These are phyloP conservation scores for Thumatha senex DNA, from an alignment of 2,888 invertebrate species.

Conservation along the genomic window DNA sequence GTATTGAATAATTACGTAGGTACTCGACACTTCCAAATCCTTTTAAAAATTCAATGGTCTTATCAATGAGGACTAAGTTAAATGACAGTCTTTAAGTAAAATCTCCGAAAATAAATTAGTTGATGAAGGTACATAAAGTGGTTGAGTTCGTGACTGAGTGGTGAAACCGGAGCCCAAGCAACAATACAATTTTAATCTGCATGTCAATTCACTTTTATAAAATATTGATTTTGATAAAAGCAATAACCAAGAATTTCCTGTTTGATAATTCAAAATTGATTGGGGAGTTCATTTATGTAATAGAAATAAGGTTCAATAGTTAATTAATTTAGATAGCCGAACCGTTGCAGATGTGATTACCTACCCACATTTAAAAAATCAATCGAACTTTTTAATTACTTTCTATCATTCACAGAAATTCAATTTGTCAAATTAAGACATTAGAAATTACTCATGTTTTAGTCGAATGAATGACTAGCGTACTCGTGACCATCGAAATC, in stretches of 20 bases:
- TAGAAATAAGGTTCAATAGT: slow-evolving; percentile 29
- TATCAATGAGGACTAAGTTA: slow-evolving; percentile 51
- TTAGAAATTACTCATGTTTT: slow-evolving; percentile 54
- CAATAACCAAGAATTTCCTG: slow-evolving; percentile 66
- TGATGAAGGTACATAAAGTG: slow-evolving; percentile 68
- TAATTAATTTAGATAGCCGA: slow-evolving; percentile 43
- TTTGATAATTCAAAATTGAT: slow-evolving; percentile 43
- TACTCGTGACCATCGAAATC: slow-evolving; percentile 58
- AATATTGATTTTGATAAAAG: slow-evolving; percentile 67
- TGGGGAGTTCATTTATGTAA: slow-evolving; percentile 36
- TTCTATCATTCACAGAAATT: slow-evolving; percentile 49
- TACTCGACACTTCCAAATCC: slow-evolving; percentile 41
- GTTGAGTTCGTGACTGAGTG: slow-evolving; percentile 70
- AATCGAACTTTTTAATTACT: slow-evolving; percentile 49
- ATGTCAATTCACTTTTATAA: slow-evolving; percentile 62
- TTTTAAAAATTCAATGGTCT: slow-evolving; percentile 49
- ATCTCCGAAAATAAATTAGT: slow-evolving; percentile 69
- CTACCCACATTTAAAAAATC: slow-evolving; percentile 43
- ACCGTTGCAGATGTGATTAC: slow-evolving; percentile 37
- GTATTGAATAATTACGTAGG: slow-evolving; percentile 30
- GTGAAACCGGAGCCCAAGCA: slow-evolving; percentile 55
- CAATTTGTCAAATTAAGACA: slow-evolving; percentile 66
- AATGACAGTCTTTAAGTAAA: slow-evolving; percentile 64
- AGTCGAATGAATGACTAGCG: slow-evolving; percentile 43
- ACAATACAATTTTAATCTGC: slow-evolving; percentile 60